Base-by-base conservation (phyloP, 2,113 vertebrate species). In the Etia nguti region DNA sequence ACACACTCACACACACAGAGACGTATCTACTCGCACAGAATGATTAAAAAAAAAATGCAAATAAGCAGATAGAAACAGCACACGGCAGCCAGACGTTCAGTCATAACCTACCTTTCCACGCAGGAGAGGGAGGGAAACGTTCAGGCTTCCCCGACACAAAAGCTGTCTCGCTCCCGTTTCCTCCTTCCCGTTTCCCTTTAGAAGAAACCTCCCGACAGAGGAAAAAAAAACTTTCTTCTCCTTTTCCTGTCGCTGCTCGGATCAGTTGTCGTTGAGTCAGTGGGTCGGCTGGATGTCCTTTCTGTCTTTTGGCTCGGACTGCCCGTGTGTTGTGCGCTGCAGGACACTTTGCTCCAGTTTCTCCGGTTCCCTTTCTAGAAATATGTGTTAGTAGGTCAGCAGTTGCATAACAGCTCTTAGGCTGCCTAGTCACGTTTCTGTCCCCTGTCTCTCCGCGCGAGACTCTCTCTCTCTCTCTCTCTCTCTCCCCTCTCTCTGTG, bases 331-430 rank as follows among this genome's bases (percentile, higher is more conserved):
- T 93, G 94, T 90, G 90, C 70, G 90, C 68, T 85, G 92, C 90
- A 90, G 94, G 95, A 94, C 93, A 90, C 95, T 94, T 95, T 96
- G 96, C 96, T 96, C 96, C 90, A 96, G 90, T 96, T 96, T 94
- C 94, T 94, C 85, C 92, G 89, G 92, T 93, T 95, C 92, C 94
- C 92, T 92, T 90, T 90, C 93, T 88, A 91, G 92, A 95, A 92
- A 97, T 97, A 95, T 97, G 95, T 97, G 97, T 97, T 97, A 97
- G 97, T 97, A 96, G 97, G 97, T 97, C 97, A 97, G 92, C 84
- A 89, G 96, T 97, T 97, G 96, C 97, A 93, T 97, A 97, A 97
- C 96, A 96, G 93, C 94, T 90, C 96, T 94, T 93, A 88, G 92
- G 95, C 94, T 96, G 96, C 96, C 95, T 95, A 86, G 95, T 96